Evolutionary conservation across 2,888 invertebrate genomes (phyloP).

Genomic region (Lasioglossum morio): DNA sequence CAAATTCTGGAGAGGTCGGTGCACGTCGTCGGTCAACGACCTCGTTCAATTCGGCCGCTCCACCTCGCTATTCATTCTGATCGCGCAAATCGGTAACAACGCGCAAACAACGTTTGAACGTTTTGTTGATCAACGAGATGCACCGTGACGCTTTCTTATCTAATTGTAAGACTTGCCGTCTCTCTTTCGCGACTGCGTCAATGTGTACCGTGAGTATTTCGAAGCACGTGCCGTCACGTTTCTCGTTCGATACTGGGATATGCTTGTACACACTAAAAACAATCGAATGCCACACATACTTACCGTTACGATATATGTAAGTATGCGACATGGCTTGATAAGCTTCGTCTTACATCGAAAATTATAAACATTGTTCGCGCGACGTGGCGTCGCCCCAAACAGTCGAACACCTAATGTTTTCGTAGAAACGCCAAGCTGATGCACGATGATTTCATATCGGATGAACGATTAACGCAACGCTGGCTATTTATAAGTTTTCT

Average conservation of each 20-base stretch:
- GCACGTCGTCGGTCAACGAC: conserved; percentile 40
- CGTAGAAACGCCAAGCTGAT: background rate
- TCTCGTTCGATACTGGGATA: too few relatives aligned
- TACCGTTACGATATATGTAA: background rate
- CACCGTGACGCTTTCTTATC: background rate
- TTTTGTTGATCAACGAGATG: background rate
- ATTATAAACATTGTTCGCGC: background rate
- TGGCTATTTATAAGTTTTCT: background rate
- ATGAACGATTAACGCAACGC: too few relatives aligned
- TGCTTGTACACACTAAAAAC: background rate
- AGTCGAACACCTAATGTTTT: too few relatives aligned
- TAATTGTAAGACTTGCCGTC: background rate
- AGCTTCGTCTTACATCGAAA: background rate
- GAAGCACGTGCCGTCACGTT: background rate
- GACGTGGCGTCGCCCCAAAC: too few relatives aligned
- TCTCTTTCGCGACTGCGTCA: background rate
- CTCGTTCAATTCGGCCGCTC: conserved; percentile 7
- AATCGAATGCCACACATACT: too few relatives aligned
- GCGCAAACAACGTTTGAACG: background rate
- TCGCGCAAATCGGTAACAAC: background rate
- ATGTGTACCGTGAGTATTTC: background rate
- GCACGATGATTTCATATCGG: background rate
- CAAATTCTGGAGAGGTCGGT: conserved; percentile 42
- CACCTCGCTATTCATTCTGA: background rate
- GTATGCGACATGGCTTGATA: too few relatives aligned